Conservation (phyloP, 1,140 invertebrate genomes). For the Chymomyza costata region DNA sequence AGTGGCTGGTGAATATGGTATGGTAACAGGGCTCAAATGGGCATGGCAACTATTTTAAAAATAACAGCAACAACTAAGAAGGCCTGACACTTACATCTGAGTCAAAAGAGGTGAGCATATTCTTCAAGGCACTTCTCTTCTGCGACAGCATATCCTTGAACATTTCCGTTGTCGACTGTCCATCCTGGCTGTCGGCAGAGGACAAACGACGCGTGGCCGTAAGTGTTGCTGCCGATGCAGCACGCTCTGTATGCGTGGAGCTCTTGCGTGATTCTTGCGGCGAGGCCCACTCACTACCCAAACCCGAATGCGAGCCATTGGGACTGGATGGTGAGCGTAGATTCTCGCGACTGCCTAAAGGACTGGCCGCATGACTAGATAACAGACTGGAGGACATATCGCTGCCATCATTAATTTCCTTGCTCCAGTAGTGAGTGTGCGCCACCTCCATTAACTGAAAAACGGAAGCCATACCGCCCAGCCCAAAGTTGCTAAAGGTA, state of each 20-base stretch:
- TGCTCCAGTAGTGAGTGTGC: constrained; percentile 98
- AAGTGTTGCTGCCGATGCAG: constrained; percentile 10
- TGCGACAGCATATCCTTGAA: constrained; percentile 92
- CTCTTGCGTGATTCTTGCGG: constrained; percentile 74
- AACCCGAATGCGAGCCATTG: constrained; percentile 57
- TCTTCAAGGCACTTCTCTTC: constrained; percentile 89
- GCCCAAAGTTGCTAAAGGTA: constrained; percentile 94
- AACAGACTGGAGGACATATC: constrained; percentile 75
- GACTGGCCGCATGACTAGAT: constrained; percentile 79
- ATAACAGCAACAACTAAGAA: no score
- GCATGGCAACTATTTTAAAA: no score
- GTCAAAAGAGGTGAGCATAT: constrained; percentile 91
- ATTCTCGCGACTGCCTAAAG: constrained; percentile 86
- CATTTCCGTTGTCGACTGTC: constrained; percentile 88
- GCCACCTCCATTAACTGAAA: constrained; percentile 98
- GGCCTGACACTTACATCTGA: constrained; percentile 83
- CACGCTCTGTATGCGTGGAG: constrained; percentile 58
- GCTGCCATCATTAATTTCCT: constrained; percentile 84
- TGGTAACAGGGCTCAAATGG: no score
- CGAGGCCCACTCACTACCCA: constrained; percentile 71
- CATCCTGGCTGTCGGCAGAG: constrained; percentile 76
- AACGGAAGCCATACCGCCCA: constrained; percentile 97
- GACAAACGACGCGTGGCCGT: constrained; percentile 48
- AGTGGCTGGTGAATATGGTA: no score
- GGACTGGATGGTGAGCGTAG: constrained; percentile 78